These are phyloP conservation scores for Orthonychiurus folsomi DNA, from an alignment of 2,888 invertebrate genomes.

Conservation along the genomic window DNA sequence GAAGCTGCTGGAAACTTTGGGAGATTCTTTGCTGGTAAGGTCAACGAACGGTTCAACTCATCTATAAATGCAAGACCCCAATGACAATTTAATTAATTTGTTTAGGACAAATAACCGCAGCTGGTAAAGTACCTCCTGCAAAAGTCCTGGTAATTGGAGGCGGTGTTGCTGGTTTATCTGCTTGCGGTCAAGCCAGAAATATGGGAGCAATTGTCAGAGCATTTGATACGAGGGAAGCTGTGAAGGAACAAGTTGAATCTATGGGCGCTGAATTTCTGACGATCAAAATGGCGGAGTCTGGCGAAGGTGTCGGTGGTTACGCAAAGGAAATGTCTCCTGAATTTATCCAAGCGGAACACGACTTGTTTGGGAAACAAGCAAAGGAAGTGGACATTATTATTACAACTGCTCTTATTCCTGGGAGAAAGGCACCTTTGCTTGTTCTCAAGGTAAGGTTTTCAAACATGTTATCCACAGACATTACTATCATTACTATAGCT, in stretches of 20 bases:
- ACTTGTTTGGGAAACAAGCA: constrained; percentile 74
- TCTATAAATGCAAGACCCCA: constrained; percentile 17
- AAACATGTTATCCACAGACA: no score
- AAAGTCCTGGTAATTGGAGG: constrained; percentile 81
- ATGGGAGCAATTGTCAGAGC: constrained; percentile 84
- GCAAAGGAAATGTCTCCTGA: constrained; percentile 69
- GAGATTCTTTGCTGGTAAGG: constrained; percentile 81
- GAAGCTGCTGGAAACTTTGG: constrained; percentile 83
- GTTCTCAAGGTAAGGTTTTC: constrained; percentile 58
- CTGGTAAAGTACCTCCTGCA: constrained; percentile 79
- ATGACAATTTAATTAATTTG: no score
- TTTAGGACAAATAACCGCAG: constrained; percentile 80
- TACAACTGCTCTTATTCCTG: constrained; percentile 81
- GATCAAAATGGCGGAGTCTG: constrained; percentile 65
- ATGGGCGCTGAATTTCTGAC: constrained; percentile 81
- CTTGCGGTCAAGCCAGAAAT: constrained; percentile 58
- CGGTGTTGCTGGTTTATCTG: constrained; percentile 60
- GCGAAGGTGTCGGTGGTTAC: constrained; percentile 63
- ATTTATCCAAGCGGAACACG: constrained; percentile 76
- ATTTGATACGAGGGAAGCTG: constrained; percentile 76
- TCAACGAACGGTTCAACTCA: constrained; percentile 42
- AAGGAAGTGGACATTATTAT: constrained; percentile 78
- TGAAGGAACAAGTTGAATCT: constrained; percentile 75
- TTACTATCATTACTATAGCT: no score
- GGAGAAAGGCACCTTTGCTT: constrained; percentile 70